Evolutionary conservation across 2,797 vertebrate genomes (phyloP).

Genomic region (Aulostomus chinensis): DNA sequence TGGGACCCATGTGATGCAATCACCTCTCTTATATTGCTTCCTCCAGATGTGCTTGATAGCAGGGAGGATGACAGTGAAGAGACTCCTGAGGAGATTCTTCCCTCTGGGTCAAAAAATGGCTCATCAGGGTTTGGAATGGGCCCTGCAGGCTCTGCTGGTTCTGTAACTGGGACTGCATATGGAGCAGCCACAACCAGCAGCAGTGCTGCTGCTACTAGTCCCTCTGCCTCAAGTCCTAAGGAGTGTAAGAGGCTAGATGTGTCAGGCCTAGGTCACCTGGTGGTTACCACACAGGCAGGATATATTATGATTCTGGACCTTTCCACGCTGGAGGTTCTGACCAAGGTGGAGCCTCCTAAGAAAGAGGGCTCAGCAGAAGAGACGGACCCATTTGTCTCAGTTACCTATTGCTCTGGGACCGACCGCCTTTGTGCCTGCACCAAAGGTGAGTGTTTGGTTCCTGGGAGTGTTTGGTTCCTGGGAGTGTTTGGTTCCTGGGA

Average conservation of each 20-base stretch:
- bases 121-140: constrained; percentile 41
- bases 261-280: constrained; percentile 90
- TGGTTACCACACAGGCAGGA: constrained; percentile 96
- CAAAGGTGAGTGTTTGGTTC: constrained; percentile 88
- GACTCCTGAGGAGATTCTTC: constrained; percentile 85
- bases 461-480: background rate
- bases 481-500: background rate
- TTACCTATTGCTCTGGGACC: constrained; percentile 98
- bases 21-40: constrained; percentile 95
- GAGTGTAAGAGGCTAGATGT: constrained; percentile 84
- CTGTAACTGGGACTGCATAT: constrained; percentile 57
- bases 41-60: constrained; percentile 94
- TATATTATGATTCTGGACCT: constrained; percentile 97
- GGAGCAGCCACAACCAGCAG: constrained; percentile 52
- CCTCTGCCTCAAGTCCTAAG: constrained; percentile 68
- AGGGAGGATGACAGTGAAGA: constrained; percentile 97
- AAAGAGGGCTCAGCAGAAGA: constrained; percentile 90
- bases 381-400: constrained; percentile 94
- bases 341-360: constrained; percentile 96
- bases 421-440: constrained; percentile 98
- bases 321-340: constrained; percentile 94
- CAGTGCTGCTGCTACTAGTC: constrained; percentile 16
- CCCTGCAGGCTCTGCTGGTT: constrained; percentile 33
- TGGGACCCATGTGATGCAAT: constrained; percentile 94
- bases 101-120: constrained; percentile 82